These are phyloP conservation scores for Caenorhabditis sp. DNA, from an alignment of 2,888 invertebrate genomes.

Conservation along the genomic window DNA sequence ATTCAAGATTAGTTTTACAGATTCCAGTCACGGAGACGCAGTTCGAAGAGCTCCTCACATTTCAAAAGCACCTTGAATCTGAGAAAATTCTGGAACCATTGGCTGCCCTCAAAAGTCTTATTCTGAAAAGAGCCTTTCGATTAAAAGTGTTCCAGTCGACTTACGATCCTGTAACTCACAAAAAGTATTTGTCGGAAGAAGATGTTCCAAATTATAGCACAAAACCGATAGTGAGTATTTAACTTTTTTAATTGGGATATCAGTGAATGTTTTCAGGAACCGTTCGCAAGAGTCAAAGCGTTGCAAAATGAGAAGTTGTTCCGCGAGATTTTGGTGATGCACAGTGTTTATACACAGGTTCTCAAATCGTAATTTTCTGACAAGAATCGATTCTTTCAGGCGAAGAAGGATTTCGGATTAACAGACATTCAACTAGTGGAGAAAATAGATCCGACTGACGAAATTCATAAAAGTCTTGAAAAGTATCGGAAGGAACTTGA, in stretches of 20 bases:
- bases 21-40: conserved; percentile 60
- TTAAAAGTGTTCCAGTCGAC: conserved; percentile 52
- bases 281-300: conserved; percentile 29
- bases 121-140: conserved; percentile 63
- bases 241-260: not conserved
- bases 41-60: conserved; percentile 43
- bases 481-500: conserved; percentile 23
- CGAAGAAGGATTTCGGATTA: conserved; percentile 34
- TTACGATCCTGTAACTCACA: conserved; percentile 66
- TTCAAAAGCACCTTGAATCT: conserved; percentile 35
- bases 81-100: conserved; percentile 53
- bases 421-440: conserved; percentile 26
- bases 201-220: conserved; percentile 34
- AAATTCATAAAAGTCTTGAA: conserved; percentile 22
- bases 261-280: conserved; percentile 36
- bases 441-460: conserved; percentile 12
- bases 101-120: conserved; percentile 59
- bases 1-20: conserved; percentile 33
- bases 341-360: conserved; percentile 33
- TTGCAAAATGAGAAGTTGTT: conserved; percentile 18
- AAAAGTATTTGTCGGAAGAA: conserved; percentile 47
- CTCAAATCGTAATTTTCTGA: not conserved
- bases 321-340: conserved; percentile 37
- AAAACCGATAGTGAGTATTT: conserved; percentile 12
- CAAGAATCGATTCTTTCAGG: conserved; percentile 4